Base-by-base conservation (phyloP, 1,140 invertebrate species). In the Nymphalis io region DNA sequence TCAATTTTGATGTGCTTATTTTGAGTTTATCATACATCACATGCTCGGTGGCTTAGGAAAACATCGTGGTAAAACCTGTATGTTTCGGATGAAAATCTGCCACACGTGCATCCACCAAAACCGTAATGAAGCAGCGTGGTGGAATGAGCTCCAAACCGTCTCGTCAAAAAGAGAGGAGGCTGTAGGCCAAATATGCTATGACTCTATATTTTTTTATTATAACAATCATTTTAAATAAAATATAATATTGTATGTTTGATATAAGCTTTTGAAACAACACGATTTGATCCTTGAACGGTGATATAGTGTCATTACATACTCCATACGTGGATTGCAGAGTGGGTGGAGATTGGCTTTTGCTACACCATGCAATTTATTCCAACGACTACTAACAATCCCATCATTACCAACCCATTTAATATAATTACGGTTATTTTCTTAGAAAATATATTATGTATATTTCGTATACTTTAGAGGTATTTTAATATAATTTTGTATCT, bases 361-460 rank as follows among this genome's bases (percentile, higher is more conserved):
- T 76, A 74, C 68, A 73, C 78, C 76, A 76, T 83, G 76, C 81
- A 84, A 84, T 84, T 84, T 84, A 80, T 78, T 75, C 70, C 64
- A 72, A 78, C 73, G 64, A 78, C 74, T 60, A 73, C 62, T 71
- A 74, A 73, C 72, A 67, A 73, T 73, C 72, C 72, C 66, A 73
- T 73, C 65, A 76, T 76, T 76, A 76, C 73, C 73, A 69, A 60
- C 66, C 69, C 61, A 69, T 75, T 71, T 65, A 68, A 58, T 20
- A 64, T 58, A 63, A 70, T 70, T 65, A 64, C 44, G 58, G 57
- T 51, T 21, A 51, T 70, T 70, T 53, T 70, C 39, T 68, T 68
- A 12, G 21, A 15, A 55, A 16, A 38, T 59, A n/a, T n/a, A 27
- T 33, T 21, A 27, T 55, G 27, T 23, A 13, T 23, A 6, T 55